Evolutionary conservation across 2,113 vertebrate species (phyloP).

Genomic region (Aegotheles bennettii): DNA sequence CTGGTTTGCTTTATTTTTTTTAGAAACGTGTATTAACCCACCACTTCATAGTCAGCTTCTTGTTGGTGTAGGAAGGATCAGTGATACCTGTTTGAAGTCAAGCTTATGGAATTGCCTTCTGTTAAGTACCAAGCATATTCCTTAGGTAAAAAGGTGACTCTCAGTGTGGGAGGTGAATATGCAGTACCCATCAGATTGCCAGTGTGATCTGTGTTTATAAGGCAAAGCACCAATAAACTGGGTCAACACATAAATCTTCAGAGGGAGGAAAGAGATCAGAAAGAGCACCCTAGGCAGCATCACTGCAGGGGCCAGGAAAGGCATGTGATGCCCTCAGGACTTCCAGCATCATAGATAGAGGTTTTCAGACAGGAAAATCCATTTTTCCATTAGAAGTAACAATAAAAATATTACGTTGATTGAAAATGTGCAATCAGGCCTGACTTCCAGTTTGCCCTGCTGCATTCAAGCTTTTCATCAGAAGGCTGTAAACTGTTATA

Average conservation of each 20-base stretch:
- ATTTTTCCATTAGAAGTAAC: slow-evolving; percentile 34
- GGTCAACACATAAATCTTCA: neutral
- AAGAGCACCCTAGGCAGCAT: neutral
- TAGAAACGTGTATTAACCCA: neutral
- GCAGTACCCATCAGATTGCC: neutral
- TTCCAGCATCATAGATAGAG: neutral
- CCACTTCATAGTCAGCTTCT: too few relatives aligned
- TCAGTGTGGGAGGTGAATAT: neutral
- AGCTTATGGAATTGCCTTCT: neutral
- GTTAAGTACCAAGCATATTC: neutral
- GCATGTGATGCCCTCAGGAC: neutral
- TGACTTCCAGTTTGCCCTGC: slow-evolving; percentile 7
- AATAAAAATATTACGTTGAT: slow-evolving; percentile 22
- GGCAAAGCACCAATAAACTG: neutral
- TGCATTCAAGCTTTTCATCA: slow-evolving; percentile 18
- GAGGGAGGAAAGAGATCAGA: neutral
- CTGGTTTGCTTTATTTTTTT: neutral
- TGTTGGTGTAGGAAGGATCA: too few relatives aligned
- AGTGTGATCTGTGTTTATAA: neutral
- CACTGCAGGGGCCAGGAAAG: neutral
- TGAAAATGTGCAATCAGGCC: slow-evolving; percentile 30
- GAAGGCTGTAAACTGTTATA: neutral
- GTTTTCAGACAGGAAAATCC: neutral
- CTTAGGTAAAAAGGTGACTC: neutral
- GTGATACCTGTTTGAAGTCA: too few relatives aligned